Base-by-base conservation (phyloP, 2,888 invertebrate genomes). In the Drosophila glabriapex region DNA sequence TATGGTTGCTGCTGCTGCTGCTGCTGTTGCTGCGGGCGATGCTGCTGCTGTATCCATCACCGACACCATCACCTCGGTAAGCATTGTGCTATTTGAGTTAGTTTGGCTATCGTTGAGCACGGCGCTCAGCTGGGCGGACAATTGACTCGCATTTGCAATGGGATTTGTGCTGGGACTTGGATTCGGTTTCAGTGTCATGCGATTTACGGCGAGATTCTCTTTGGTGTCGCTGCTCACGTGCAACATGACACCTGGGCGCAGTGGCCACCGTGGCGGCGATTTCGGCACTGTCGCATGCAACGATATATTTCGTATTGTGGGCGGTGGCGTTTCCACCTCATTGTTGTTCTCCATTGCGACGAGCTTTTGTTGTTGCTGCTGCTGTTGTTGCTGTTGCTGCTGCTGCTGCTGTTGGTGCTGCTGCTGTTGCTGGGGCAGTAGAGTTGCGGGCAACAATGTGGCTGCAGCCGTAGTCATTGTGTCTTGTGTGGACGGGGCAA, bases 231-330 rank as follows among this genome's bases (percentile, higher is more conserved):
- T 92, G 83, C 93, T 93, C 31, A 97, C 96, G 92, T 98, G 98
- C 58, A 98, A 96, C 90, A 98, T 94, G 63, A 98, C 97, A 62
- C 98, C 98, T 4, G 98, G 97, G 91, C 97, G 96, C 72, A 97
- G 94, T 12, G 98, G 98, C 98, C 98, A 98, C 92, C 97, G 93
- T 50, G 93, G 93, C 66, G 93, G 94, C 70, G 93, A 93, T 87
- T 93, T 93, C 46, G 94, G 93, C 77, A 91, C 84, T 68, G 73
- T 77, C 61, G 71, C 80, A 72, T 68, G 79, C 56, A 71, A 41
- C 14, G 68, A 63, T 1, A 43, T 58, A 31, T 79, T 82, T 28
- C 79, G 69, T 22, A 69, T 49, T 58, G 77, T 72, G 60, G 87
- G 68, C 49, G 80, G 80, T 10, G 87, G 85, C 73, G 85, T 85